phyloP scores from a whole-genome alignment of 2,797 vertebrate species.

The Aldrovandia affinis region DNA sequence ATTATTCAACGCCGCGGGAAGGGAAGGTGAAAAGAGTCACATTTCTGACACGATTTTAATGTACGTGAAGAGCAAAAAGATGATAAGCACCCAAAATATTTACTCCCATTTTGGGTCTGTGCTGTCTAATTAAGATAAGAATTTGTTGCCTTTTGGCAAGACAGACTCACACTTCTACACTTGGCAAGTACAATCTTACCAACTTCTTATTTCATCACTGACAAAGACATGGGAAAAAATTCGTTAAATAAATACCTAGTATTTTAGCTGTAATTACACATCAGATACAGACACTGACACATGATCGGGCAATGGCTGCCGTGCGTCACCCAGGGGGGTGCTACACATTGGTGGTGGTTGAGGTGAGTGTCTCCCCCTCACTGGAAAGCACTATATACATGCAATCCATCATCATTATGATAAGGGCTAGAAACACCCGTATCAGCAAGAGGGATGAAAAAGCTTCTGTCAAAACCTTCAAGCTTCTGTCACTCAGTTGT shows the following conservation, averaged over 20 bases:
- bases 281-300: too few relatives aligned
- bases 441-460: background rate
- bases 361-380: too few relatives aligned
- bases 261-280: background rate
- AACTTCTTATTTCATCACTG: background rate
- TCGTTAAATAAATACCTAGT: background rate
- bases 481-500: background rate
- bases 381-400: too few relatives aligned
- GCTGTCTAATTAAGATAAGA: background rate
- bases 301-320: too few relatives aligned
- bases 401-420: too few relatives aligned
- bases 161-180: conserved; percentile 5
- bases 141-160: background rate
- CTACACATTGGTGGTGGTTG: too few relatives aligned
- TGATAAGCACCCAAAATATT: background rate
- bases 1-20: background rate
- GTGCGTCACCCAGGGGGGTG: too few relatives aligned
- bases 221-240: background rate
- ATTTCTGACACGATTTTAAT: background rate
- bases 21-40: background rate
- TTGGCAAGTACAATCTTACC: background rate
- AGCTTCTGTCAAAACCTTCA: background rate
- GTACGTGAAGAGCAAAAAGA: background rate
- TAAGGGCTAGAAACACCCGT: too few relatives aligned
- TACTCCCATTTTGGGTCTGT: background rate